Conservation (phyloP, 2,797 vertebrate species). For the Trachops cirrhosus region DNA sequence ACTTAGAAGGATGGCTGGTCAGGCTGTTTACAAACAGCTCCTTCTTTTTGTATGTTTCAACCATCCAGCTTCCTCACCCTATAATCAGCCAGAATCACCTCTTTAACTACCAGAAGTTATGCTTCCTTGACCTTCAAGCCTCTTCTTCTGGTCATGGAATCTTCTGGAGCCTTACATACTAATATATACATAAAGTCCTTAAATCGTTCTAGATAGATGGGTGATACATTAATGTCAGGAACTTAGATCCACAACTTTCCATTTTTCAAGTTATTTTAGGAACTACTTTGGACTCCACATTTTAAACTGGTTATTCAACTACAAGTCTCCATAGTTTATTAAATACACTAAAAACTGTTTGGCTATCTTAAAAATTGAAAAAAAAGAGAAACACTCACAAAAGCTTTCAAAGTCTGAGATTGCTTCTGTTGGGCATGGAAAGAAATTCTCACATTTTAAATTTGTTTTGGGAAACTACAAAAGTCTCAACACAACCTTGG, state of each 20-base stretch:
- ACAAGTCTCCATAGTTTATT: background rate
- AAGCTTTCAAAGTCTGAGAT: background rate
- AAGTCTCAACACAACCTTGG: background rate
- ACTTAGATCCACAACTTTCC: background rate
- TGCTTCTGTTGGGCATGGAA: background rate
- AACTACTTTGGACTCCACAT: background rate
- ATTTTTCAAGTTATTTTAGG: background rate
- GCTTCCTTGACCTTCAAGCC: background rate
- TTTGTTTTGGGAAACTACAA: conserved; percentile 22
- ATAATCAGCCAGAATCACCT: background rate
- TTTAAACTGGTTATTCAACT: background rate
- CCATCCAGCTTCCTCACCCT: background rate
- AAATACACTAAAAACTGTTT: background rate
- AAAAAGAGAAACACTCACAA: background rate
- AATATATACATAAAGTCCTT: background rate
- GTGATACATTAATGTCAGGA: background rate
- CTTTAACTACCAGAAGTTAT: background rate
- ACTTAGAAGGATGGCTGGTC: background rate
- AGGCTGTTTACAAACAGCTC: background rate
- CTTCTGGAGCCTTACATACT: background rate
- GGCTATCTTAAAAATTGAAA: background rate
- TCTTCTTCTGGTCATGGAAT: background rate
- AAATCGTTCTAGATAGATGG: background rate
- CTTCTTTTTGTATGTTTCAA: background rate
- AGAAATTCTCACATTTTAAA: conserved; percentile 32